phyloP scores from a whole-genome alignment of 2,888 invertebrate genomes.

The Athripsodes cinereus region DNA sequence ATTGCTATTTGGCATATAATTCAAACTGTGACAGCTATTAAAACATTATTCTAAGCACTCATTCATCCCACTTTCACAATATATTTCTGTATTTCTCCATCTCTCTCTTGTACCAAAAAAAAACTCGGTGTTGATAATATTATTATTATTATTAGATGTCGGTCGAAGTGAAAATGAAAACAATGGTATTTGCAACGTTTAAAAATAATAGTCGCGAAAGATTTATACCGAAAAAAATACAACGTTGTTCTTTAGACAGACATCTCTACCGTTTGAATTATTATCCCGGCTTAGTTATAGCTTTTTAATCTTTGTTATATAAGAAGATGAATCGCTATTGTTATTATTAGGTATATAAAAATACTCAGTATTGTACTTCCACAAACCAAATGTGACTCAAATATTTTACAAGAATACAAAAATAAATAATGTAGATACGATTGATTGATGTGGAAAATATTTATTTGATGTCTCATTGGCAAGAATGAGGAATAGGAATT shows the following conservation, averaged over 20 bases:
- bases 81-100: neutral
- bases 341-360: too few relatives aligned
- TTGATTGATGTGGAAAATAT: too few relatives aligned
- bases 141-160: conserved; percentile 6
- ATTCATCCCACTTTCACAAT: neutral
- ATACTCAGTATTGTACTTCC: too few relatives aligned
- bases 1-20: conserved; percentile 24
- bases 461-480: too few relatives aligned
- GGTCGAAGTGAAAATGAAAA: conserved; percentile 9
- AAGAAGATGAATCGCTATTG: too few relatives aligned
- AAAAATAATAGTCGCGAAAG: conserved; percentile 10
- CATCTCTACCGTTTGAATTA: neutral
- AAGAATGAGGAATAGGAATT: too few relatives aligned
- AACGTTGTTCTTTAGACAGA: neutral
- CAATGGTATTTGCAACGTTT: conserved; percentile 13
- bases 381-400: too few relatives aligned
- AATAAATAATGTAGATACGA: too few relatives aligned
- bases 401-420: too few relatives aligned
- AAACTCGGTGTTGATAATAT: neutral
- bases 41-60: conserved; percentile 7
- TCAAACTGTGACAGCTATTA: conserved; percentile 23
- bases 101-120: neutral
- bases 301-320: too few relatives aligned
- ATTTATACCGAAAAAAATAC: conserved; percentile 7
- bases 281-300: neutral